Base-by-base conservation (phyloP, 1,140 invertebrate genomes). In the Ceratina calcarata region DNA sequence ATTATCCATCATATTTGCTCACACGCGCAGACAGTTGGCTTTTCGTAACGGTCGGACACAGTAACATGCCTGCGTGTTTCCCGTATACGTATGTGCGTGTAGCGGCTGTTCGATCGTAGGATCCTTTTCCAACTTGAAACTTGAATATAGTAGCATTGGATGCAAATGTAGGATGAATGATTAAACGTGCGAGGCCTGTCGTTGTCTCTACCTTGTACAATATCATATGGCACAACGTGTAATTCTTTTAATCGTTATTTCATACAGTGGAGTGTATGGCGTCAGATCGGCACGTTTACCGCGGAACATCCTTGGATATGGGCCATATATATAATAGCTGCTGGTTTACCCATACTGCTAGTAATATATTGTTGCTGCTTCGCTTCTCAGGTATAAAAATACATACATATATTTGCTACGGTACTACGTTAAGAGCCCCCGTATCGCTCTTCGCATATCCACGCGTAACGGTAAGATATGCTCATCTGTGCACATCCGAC, bases 261-360 rank as follows among this genome's bases (percentile, higher is more conserved):
- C 69, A 60, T 16, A 73, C 70, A 98, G 97, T 97, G 96, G 89
- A 97, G 96, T 89, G 92, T 97, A 86, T 94, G 98, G 89, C 95
- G 96, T 90, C 96, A 96, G 82, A 92, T 98, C 74, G 94, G 97
- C 82, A 95, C 96, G 90, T 97, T 96, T 85, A 97, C 97, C 77
- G 96, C 97, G 86, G 96, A 97, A 75, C 95, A 98, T 90, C 98
- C 98, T 49, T 98, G 97, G 96, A 94, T 98, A 79, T 99, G 97
- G 96, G 97, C 95, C 70, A 94, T 97, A 69, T 97, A 98, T 92
- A 94, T 99, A 84, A 90, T 99, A 76, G 95, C 96, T 71, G 93
- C 97, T 91, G 96, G 96, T 81, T 91, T 99, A 69, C 95, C 97
- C 51, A 92, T 96, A 80, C 94, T 97, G 83, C 94, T 97, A 81